These are phyloP conservation scores for Mus minutoides DNA, from an alignment of 2,797 vertebrate genomes.

Conservation along the genomic window DNA sequence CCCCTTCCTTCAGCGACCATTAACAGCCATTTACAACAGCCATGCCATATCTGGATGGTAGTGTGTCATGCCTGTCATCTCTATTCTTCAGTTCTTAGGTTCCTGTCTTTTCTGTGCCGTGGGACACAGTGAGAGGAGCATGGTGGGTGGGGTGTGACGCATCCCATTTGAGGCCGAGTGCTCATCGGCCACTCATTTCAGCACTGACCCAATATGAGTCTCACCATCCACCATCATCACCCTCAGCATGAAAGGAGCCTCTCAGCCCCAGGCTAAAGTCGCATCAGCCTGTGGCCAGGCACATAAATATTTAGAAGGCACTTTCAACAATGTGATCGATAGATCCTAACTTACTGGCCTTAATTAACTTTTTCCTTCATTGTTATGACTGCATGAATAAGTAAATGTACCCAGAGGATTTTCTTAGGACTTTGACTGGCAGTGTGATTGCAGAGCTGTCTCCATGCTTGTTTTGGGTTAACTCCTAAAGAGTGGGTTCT, in stretches of 20 bases:
- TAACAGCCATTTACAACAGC: neutral
- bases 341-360: slow-evolving; percentile 40
- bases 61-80: neutral
- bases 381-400: slow-evolving; percentile 36
- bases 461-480: neutral
- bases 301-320: neutral
- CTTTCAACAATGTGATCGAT: neutral
- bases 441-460: neutral
- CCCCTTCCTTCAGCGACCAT: neutral
- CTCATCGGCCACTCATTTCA: neutral
- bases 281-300: neutral
- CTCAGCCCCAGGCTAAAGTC: neutral
- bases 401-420: neutral
- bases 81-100: neutral
- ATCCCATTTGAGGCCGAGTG: neutral
- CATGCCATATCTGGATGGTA: no score
- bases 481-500: slow-evolving; percentile 12
- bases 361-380: slow-evolving; percentile 23
- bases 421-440: neutral
- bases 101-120: neutral
- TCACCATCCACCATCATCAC: neutral
- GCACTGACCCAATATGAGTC: neutral
- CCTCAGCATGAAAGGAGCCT: neutral
- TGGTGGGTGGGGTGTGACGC: no score
- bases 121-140: no score